These are phyloP conservation scores for Dipodomys spectabilis DNA, from an alignment of 2,113 vertebrate genomes.

Conservation along the genomic window DNA sequence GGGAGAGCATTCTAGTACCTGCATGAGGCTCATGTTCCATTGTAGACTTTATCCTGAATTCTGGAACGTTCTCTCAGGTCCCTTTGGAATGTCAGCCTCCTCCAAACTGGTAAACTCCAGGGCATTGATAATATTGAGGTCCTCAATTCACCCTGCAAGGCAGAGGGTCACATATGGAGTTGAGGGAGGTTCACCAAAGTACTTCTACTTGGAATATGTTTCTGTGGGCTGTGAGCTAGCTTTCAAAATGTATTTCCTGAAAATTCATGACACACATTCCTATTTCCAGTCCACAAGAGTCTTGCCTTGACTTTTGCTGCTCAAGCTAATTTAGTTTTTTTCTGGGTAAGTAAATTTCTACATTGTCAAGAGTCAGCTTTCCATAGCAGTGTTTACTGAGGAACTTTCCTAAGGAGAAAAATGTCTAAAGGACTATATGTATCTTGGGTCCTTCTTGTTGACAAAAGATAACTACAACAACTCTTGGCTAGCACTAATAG, in stretches of 20 bases:
- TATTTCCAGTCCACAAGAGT: not conserved
- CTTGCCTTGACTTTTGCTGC: not conserved
- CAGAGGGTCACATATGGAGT: not conserved
- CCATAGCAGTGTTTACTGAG: not conserved
- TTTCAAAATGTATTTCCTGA: not conserved
- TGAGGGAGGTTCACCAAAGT: not conserved
- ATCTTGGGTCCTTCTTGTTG: not conserved
- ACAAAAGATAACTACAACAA: not conserved
- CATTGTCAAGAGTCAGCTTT: not conserved
- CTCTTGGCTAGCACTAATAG: not conserved
- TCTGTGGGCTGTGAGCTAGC: not conserved
- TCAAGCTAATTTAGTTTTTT: not conserved
- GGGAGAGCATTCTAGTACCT: not conserved
- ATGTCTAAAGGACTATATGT: not conserved
- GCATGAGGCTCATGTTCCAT: not conserved
- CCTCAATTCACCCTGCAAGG: not conserved
- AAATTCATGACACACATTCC: not conserved
- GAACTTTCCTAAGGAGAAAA: not conserved
- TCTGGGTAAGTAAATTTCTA: not conserved
- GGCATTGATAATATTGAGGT: not conserved
- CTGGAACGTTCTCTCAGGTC: not conserved
- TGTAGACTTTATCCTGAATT: not conserved
- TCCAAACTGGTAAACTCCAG: not conserved
- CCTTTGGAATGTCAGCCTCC: not conserved
- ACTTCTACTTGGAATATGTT: not conserved